Conservation (phyloP, 2,888 invertebrate species). For the Tineola bisselliella region DNA sequence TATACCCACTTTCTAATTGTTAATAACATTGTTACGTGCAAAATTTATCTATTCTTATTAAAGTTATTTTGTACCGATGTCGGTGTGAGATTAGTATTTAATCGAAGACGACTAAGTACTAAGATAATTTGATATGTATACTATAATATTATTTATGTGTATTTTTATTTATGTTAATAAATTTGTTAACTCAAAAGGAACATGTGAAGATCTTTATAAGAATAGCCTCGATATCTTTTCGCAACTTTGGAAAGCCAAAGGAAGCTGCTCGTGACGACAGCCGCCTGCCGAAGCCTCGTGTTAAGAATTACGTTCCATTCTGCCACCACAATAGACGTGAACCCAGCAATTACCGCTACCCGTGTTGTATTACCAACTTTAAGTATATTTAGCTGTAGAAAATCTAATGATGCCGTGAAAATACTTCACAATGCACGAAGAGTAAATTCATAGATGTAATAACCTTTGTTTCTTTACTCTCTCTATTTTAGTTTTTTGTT, state of each 20-base stretch:
- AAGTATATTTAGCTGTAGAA: not conserved
- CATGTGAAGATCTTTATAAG: not conserved
- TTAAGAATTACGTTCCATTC: constrained; percentile 16
- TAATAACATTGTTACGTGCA: no score
- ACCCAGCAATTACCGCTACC: constrained; percentile 12
- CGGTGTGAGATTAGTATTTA: no score
- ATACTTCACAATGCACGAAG: not conserved
- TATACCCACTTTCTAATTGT: no score
- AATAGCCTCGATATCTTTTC: not conserved
- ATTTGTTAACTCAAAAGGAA: not conserved
- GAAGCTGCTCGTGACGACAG: constrained; percentile 18
- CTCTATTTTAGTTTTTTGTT: not conserved
- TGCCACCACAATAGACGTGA: constrained; percentile 10
- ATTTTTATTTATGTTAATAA: no score
- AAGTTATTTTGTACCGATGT: no score
- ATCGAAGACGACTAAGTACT: no score
- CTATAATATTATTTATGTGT: no score
- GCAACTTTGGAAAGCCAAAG: not conserved
- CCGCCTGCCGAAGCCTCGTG: constrained; percentile 14
- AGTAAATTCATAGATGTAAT: not conserved
- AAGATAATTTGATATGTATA: no score
- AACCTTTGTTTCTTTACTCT: not conserved
- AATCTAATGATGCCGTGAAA: not conserved
- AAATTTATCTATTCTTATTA: no score
- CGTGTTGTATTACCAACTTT: constrained; percentile 5